Percentiles rank a stretch among this genome's conserved stretches.
These are phyloP conservation scores for Bugulina stolonifera DNA, from an alignment of 2,888 invertebrate species.

Conservation along the genomic window DNA sequence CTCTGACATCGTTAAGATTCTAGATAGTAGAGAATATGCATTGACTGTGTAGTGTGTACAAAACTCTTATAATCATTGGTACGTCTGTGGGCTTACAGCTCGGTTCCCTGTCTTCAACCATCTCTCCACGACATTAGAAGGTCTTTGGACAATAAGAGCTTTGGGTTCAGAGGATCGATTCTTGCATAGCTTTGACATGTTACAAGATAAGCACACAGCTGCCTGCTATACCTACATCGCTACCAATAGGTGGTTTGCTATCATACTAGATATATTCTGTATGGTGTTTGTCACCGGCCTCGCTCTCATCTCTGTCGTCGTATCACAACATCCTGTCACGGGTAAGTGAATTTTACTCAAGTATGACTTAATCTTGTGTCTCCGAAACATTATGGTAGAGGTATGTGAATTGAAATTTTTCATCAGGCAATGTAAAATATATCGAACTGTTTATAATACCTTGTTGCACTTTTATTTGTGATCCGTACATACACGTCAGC, in stretches of 20 bases:
- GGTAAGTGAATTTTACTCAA: conserved; percentile 17
- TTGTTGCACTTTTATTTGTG: no score
- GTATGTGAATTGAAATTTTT: no score
- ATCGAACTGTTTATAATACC: no score
- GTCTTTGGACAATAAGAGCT: conserved; percentile 35
- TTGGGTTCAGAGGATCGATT: conserved; percentile 35
- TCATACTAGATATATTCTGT: conserved; percentile 36
- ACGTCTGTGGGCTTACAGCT: no score
- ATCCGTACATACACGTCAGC: no score
- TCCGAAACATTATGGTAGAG: no score
- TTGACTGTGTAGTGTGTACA: no score
- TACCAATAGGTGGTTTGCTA: conserved; percentile 37
- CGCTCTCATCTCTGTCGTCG: conserved; percentile 29
- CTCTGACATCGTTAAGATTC: no score
- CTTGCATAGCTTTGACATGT: conserved; percentile 36
- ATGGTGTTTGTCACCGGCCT: conserved; percentile 31
- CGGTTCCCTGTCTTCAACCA: conserved; percentile 36
- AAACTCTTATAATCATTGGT: no score
- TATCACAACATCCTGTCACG: conserved; percentile 14
- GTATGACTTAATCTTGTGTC: no score
- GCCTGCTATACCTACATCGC: conserved; percentile 37
- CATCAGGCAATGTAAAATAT: no score
- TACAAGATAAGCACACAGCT: conserved; percentile 52
- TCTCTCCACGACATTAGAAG: conserved; percentile 37
- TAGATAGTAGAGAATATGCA: no score